phyloP scores from a whole-genome alignment of 2,797 vertebrate genomes.

The Setipinna tenuifilis region DNA sequence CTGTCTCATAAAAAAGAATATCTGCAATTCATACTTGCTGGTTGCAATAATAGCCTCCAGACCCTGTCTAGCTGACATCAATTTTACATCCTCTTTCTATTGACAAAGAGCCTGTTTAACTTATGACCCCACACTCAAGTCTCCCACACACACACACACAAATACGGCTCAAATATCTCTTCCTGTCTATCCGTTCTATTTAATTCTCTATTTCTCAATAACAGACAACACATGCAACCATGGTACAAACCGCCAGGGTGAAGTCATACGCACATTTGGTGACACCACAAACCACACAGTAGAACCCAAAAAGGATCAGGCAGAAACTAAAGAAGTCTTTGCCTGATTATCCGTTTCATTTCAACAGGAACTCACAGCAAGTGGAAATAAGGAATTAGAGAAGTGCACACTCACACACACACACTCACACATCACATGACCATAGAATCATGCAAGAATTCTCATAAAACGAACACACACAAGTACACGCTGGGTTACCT shows the following conservation, averaged over 20 bases:
- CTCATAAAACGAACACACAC: slow-evolving; percentile 45
- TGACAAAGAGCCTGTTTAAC: no score
- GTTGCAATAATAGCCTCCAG: no score
- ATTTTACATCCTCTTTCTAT: no score
- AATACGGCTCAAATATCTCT: no score
- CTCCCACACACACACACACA: no score
- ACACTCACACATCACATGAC: slow-evolving; percentile 11
- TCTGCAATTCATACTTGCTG: no score
- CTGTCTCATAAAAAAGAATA: no score
- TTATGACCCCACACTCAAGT: no score
- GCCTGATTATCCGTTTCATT: neutral
- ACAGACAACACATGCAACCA: neutral
- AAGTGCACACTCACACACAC: slow-evolving; percentile 13
- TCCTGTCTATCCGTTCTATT: no score
- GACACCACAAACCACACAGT: neutral
- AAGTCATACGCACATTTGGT: neutral
- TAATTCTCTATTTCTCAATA: no score
- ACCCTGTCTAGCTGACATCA: no score
- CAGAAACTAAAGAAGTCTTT: neutral
- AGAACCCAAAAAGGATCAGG: neutral
- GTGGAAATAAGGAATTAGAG: neutral
- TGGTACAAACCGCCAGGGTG: neutral
- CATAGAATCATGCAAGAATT: neutral
- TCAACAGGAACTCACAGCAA: neutral
- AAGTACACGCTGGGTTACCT: slow-evolving; percentile 65